A percentile compares a stretch with the other conserved stretches of the same genome.
Conservation (phyloP, 2,113 vertebrate species). For the Acanthochromis polyacanthus region DNA sequence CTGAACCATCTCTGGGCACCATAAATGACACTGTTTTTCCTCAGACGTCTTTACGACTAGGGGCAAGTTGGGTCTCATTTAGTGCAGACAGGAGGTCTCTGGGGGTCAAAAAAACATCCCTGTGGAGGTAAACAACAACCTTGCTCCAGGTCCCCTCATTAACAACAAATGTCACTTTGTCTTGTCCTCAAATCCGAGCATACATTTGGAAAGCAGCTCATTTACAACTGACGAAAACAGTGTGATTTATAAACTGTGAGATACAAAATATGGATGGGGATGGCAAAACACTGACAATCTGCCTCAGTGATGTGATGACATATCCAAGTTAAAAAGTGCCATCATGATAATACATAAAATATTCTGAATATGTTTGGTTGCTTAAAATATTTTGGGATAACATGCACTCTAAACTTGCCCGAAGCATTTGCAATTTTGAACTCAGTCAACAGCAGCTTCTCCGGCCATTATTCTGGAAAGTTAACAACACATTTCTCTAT, state of each 20-base stretch:
- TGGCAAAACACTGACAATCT: background rate
- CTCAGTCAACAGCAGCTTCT: slow-evolving; percentile 31
- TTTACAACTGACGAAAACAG: slow-evolving; percentile 14
- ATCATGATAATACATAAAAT: background rate
- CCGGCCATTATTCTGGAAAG: slow-evolving; percentile 26
- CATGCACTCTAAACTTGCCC: slow-evolving; percentile 4
- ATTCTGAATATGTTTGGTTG: background rate
- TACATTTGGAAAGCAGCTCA: slow-evolving; percentile 22
- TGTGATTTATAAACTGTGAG: background rate
- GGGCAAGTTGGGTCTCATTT: slow-evolving; percentile 42
- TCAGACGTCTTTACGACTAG: slow-evolving; percentile 34
- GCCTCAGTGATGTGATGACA: background rate
- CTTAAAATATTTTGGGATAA: slow-evolving; percentile 33
- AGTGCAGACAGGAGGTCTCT: slow-evolving; percentile 39
- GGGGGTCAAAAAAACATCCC: slow-evolving; percentile 48
- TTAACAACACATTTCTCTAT: slow-evolving; percentile 6
- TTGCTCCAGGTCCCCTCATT: slow-evolving; percentile 33
- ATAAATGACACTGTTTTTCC: slow-evolving; percentile 36
- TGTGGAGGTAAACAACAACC: slow-evolving; percentile 64
- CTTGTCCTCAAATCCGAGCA: background rate
- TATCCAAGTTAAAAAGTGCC: background rate
- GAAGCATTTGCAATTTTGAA: slow-evolving; percentile 20
- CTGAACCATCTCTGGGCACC: slow-evolving; percentile 31
- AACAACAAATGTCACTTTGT: slow-evolving; percentile 32
- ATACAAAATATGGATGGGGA: background rate